Evolutionary conservation across 2,113 vertebrate genomes (phyloP), one percentile per base, ranked within the genome.

Genomic region (Girardinichthys multiradiatus): DNA sequence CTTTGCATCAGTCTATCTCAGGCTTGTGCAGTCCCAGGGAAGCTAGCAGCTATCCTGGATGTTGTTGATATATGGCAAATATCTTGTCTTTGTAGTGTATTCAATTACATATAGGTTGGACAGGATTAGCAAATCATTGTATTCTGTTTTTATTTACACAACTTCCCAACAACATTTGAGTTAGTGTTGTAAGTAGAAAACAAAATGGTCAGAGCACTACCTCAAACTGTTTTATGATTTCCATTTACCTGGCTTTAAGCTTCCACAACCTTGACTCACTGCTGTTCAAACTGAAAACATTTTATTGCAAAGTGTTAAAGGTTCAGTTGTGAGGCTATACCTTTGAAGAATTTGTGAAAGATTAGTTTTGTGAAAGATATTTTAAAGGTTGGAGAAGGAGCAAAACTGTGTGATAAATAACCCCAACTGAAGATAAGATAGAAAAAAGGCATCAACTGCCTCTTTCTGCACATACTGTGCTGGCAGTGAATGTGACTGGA

Each of bases 301-400:
- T 70, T 67, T 76, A 30, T 72, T 72, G 51, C 11, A 57, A 17
- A 39, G 0, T 33, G 28, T 28, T 62, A 37, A 65, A 61, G 45
- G 15, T 26, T 60, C 1, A 21, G 21, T 0, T 35, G 68, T 60
- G 26, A 21, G 21, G 30, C n/a, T 8, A 65, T 33, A 9, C 13
- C n/a, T 67, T 82, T 80, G 58, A 68, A 77, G 51, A 31, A 9
- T 64, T 33, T 57, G 58, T 24, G 35, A 39, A 24, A 48, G 48
- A 85, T 60, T 31, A 62, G 48, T n/a, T 54, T 51, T 42, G 57
- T 48, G 57, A n/a, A 3, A 67, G 63, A 73, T 62, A 83, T 64
- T 70, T 61, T 1, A 70, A 29, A 82, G 10, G 58, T 17, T 63
- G 39, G 68, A 74, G n/a, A 66, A 35, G 72, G 67, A 67, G 57